phyloP scores from a whole-genome alignment of 2,113 vertebrate species.

The Xiphophorus couchianus region DNA sequence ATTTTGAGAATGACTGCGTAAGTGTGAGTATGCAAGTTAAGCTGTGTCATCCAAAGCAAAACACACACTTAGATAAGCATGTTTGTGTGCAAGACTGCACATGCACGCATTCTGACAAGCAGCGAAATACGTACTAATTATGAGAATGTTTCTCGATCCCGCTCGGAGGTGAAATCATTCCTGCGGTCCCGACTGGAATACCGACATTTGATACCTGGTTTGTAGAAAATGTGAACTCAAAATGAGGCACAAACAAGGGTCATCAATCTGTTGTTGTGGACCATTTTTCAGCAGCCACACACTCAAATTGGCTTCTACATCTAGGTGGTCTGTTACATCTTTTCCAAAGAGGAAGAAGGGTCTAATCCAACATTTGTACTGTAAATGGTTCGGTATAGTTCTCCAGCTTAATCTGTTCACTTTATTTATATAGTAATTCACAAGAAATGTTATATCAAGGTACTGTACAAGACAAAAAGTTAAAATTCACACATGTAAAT shows the following conservation, averaged over 20 bases:
- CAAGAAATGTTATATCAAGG: neutral
- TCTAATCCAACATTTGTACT: too few species aligned
- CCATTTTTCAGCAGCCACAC: too few species aligned
- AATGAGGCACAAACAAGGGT: neutral
- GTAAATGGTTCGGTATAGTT: too few species aligned
- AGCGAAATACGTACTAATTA: constrained; percentile 12
- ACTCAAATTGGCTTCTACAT: neutral
- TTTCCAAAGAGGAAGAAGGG: too few species aligned
- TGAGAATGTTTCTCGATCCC: constrained; percentile 40
- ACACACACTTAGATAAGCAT: neutral
- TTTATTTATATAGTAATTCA: neutral
- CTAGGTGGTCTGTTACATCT: neutral
- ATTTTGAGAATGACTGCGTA: constrained; percentile 5
- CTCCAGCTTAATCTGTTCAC: too few species aligned
- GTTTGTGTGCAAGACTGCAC: constrained; percentile 19
- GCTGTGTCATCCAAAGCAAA: neutral
- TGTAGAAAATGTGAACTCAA: constrained; percentile 17
- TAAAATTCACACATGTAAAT: neutral
- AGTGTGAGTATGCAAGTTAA: neutral
- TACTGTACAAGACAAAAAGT: neutral
- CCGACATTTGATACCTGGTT: constrained; percentile 10
- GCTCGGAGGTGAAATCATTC: constrained; percentile 60
- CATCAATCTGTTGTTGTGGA: neutral
- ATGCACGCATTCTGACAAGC: constrained; percentile 15
- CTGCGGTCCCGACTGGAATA: constrained; percentile 55